Base-by-base conservation (phyloP, 2,113 vertebrate species). In the Vireo altiloquus region DNA sequence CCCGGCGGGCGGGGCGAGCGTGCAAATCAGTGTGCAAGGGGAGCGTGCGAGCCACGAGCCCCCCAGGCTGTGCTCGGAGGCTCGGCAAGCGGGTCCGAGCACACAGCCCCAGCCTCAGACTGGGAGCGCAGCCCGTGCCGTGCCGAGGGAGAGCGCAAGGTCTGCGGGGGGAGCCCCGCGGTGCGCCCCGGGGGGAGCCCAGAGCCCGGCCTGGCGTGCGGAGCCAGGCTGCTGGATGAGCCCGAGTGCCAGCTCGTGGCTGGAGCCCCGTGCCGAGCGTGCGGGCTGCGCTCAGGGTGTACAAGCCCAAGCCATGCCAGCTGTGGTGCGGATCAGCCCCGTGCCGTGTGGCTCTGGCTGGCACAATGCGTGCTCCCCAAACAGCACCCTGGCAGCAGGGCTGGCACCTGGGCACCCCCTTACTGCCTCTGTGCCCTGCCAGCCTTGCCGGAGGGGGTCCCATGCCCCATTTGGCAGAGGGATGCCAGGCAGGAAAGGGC, bases 401-500 rank as follows among this genome's bases (percentile, higher is more conserved):
- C 84, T 75, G 71, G 44, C 44, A 44, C 71, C 4, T 0, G 23
- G 33, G 15, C 39, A 39, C 22, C 22, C 25, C 46, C 6, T 15
- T 11, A 16, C 54, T 77, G 39, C 49, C 40, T 44, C 37, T 53
- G 37, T 8, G 0, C 52, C 33, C 49, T 30, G 28, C 20, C 53
- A 19, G 25, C 78, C 35, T 20, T 40, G 69, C 37, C 0, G 0
- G 39, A 33, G n/a, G 7, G 13, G 17, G 5, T 28, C 33, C 54
- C 9, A 0, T 1, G 2, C 14, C 56, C n/a, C 2, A 0, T 60
- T 39, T 15, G 37, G 13, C 53, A 22, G 33, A 44, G 46, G 39
- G 11, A 33, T 50, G 46, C 44, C 4, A 1, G 78, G 47, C 33
- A 44, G 39, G 23, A 17, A 25, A 9, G 39, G 3, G 22, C 57